These are phyloP conservation scores for Cyprinus carpio DNA, from an alignment of 2,113 vertebrate genomes.

Conservation along the genomic window DNA sequence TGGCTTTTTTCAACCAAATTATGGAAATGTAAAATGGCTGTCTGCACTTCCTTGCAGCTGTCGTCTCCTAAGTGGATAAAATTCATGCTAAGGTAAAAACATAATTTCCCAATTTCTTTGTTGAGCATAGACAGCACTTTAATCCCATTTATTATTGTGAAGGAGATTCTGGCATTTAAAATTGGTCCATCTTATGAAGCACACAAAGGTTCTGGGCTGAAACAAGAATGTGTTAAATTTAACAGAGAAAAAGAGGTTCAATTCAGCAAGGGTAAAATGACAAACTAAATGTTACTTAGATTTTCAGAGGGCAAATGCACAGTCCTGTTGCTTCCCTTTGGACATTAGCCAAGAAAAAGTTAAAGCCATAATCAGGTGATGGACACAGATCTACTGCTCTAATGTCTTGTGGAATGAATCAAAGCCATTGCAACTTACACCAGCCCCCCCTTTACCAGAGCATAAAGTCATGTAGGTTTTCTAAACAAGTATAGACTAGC, in stretches of 20 bases:
- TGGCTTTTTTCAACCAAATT: constrained; percentile 62
- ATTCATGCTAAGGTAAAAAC: constrained; percentile 63
- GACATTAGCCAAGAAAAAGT: neutral
- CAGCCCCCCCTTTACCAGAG: no score
- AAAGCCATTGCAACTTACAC: neutral
- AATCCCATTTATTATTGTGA: constrained; percentile 50
- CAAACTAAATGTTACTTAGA: constrained; percentile 22
- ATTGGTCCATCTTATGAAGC: constrained; percentile 28
- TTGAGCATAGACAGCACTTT: constrained; percentile 57
- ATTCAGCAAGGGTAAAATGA: constrained; percentile 38
- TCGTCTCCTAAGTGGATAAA: constrained; percentile 61
- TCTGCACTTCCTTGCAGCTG: constrained; percentile 58
- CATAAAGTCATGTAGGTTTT: neutral
- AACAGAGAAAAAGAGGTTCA: neutral
- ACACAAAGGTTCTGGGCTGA: constrained; percentile 32
- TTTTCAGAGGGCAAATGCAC: neutral
- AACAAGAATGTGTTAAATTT: constrained; percentile 45
- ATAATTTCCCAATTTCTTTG: constrained; percentile 61
- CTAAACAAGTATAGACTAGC: neutral
- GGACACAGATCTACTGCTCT: neutral
- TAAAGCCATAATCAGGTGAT: neutral
- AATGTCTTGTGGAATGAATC: neutral
- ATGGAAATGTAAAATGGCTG: constrained; percentile 66
- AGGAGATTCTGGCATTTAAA: constrained; percentile 57
- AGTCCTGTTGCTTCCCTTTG: neutral